Evolutionary conservation across 2,797 vertebrate genomes (phyloP).

Genomic region (Potorous gilbertii): DNA sequence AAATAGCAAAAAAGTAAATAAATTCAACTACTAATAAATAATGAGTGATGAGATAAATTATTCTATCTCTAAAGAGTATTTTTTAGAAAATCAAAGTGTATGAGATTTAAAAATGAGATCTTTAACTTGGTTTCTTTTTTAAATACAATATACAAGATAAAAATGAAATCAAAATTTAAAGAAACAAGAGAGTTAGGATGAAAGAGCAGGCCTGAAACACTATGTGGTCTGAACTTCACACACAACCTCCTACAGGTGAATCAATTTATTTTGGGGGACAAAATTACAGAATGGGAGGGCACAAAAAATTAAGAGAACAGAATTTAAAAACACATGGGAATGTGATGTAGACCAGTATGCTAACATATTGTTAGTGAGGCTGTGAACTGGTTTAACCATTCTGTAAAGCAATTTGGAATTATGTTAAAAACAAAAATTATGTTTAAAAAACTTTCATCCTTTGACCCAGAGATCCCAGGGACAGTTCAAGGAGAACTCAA

Average conservation of each 20-base stretch:
- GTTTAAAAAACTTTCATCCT: too few relatives aligned
- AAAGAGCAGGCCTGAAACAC: too few relatives aligned
- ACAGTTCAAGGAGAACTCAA: background rate
- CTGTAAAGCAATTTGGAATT: background rate
- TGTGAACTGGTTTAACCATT: background rate
- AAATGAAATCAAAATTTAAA: background rate
- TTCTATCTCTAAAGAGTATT: background rate
- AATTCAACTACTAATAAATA: background rate
- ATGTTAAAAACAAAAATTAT: background rate
- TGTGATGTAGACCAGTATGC: background rate
- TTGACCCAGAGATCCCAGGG: background rate
- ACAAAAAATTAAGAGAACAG: background rate
- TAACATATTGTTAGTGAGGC: background rate
- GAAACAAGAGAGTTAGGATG: background rate
- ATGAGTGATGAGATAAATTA: background rate
- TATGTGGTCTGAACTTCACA: background rate
- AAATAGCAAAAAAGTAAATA: background rate
- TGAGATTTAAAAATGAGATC: background rate
- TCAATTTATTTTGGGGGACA: background rate
- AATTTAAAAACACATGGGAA: background rate
- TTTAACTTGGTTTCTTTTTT: background rate
- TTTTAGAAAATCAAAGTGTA: background rate
- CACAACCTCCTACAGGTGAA: background rate
- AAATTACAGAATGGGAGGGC: background rate
- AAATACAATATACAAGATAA: background rate